Base-by-base conservation (phyloP, 2,797 vertebrate species). In the Manis crassicaudata region DNA sequence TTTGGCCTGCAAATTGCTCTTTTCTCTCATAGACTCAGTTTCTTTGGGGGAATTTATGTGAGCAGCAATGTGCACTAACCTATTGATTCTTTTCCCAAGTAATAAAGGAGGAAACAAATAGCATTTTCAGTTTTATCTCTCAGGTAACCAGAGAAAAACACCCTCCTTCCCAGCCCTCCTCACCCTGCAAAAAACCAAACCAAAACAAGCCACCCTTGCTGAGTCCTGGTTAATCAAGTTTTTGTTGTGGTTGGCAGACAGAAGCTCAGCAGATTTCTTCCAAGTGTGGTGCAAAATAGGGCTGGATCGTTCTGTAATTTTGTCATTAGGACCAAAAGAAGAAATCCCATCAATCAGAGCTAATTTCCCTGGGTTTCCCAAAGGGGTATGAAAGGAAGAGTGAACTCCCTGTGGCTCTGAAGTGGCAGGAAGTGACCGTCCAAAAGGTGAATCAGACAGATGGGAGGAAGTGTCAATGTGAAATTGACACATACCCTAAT, bases 331-430 rank as follows among this genome's bases (percentile, higher is more conserved):
- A 86, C 86, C 65, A 82, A 96, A 92, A 95, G 90, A 93, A 93
- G 96, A 95, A 96, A 95, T 89, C 92, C 80, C 92, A 94, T 97
- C 93, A 88, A 97, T 97, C 94, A 97, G 92, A 94, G 97, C 60
- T 94, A 93, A 97, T 97, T 97, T 96, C 54, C 20, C 85, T 60
- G 86, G 94, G 92, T 54, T 94, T 97, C 90, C 82, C 95, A 89
- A 82, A 96, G 90, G 90, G 88, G 17, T 32, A 12, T 70, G 82
- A 97, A 94, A 95, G 88, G 85, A 96, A 91, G 84, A 95, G 79
- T 37, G 65, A 95, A 72, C 89, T 97, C 94, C 95, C 96, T 13
- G 32, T 97, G 52, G 95, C 92, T 96, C 84, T 95, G 88, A 97
- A 96, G 94, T 92, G 94, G 56, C 90, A 92, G 75, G 0, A 23